Base-by-base conservation (phyloP, 2,113 vertebrate genomes). In the Pholis gunnellus region DNA sequence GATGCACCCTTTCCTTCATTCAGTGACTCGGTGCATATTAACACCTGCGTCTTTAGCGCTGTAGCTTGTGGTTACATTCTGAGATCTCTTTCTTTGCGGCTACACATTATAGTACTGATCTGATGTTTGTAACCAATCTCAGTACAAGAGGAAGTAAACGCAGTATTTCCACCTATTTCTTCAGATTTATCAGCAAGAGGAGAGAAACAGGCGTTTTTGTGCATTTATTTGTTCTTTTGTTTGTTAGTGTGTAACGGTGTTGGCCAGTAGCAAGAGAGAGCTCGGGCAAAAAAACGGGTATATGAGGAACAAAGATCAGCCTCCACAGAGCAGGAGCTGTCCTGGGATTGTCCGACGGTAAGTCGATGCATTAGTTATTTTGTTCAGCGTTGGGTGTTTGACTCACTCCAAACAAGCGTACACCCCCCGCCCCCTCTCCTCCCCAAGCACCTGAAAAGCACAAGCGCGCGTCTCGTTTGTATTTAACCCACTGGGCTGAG, bases 331-430 rank as follows among this genome's bases (percentile, higher is more conserved):
- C 50, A 46, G 18, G 8, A 71, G 36, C 38, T 10, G 0, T 17
- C 63, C 3, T 13, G 57, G 65, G 70, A 71, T 27, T 14, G 14
- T 59, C 52, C 48, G 14, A 34, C 18, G n/a, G 63, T 25, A 20
- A 4, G 54, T 17, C 71, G 25, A 20, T 69, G 66, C 40, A 67
- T 83, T 78, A 17, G 81, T 88, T 86, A 50, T 61, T 80, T 68
- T 67, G 54, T 64, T 61, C 42, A 40, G 52, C 0, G 27, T 59
- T 29, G 1, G 75, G 25, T 66, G 18, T 78, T 83, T 78, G 72
- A 67, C 44, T 79, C 76, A 48, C 54, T 81, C 46, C 29, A 64
- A 20, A 42, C 40, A 73, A 52, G 25, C 29, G 0, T 9, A 15
- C 36, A 27, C 20, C 50, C 54, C 63, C 38, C 56, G 38, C 67